Evolutionary conservation across 2,888 invertebrate species (phyloP), one percentile per base, ranked within the genome.

Genomic region (Resseliella maxima): DNA sequence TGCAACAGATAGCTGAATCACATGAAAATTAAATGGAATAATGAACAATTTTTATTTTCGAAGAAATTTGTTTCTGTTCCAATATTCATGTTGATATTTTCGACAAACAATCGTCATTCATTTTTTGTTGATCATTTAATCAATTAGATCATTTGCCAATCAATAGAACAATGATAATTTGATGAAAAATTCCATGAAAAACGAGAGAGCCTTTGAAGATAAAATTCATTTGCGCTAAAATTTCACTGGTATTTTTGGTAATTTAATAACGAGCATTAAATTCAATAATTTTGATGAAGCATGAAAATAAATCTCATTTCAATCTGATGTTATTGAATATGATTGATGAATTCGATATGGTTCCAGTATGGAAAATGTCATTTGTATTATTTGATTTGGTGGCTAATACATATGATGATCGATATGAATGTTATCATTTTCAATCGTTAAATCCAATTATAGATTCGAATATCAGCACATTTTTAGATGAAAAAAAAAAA

Each of bases 281-380:
- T 72, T 31, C 31, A 72, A 31, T 35, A 2, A 72, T 31, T 72
- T 31, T 72, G 72, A 72, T 72, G 27, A n/a, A 15, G 31, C 35
- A 72, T 18, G 31, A 15, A 31, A 72, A 31, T 31, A n/a, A 72
- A 72, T 72, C 72, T 31, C 72, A 72, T 31, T 72, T 72, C 72
- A 72, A 72, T 72, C 72, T 31, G 72, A 31, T 72, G 31, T 72
- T 31, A 72, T 72, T 35, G 5, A 35, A 31, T 27, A 72, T 72
- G 72, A 72, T 72, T 72, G 72, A 72, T 72, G 72, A 59, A 59
- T 27, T 59, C 72, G 18, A 72, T 72, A 72, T 59, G 31, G 35
- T 72, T 31, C 15, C 2, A 31, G 72, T 72, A 15, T 35, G 31
- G 31, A 72, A 72, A 72, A 59, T 59, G 72, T 15, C 72, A 35